Conservation (phyloP, 2,888 invertebrate genomes). For the Agrotis exclamationis region DNA sequence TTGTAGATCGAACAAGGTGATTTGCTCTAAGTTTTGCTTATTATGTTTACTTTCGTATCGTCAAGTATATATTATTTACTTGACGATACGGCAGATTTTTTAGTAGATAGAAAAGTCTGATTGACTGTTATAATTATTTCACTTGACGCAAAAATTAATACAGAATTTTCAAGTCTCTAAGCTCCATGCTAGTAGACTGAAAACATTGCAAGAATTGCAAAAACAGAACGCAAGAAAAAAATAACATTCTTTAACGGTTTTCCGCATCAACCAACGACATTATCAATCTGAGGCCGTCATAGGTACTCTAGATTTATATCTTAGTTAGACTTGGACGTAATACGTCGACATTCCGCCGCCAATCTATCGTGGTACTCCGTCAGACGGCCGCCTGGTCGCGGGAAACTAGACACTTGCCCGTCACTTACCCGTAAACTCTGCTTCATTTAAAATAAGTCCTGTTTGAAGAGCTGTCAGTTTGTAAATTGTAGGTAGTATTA, state of each 20-base stretch:
- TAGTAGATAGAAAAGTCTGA: background rate
- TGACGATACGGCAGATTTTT: too few relatives aligned
- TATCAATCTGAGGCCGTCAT: conserved; percentile 32
- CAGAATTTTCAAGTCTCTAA: background rate
- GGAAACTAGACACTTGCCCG: conserved; percentile 47
- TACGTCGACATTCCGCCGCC: conserved; percentile 54
- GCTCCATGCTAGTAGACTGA: background rate
- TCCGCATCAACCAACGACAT: conserved; percentile 36
- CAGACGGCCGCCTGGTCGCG: conserved; percentile 35
- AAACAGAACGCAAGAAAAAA: conserved; percentile 15
- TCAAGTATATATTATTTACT: too few relatives aligned
- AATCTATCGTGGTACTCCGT: conserved; percentile 36
- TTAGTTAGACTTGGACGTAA: conserved; percentile 43
- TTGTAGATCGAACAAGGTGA: too few relatives aligned
- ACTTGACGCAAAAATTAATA: background rate
- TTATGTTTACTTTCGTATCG: too few relatives aligned
- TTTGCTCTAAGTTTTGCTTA: background rate
- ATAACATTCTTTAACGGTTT: conserved; percentile 33
- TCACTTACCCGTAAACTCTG: conserved; percentile 34
- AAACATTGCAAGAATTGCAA: background rate
- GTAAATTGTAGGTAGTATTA: conserved; percentile 29
- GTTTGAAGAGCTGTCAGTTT: conserved; percentile 38
- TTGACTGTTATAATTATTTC: background rate
- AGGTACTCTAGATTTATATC: conserved; percentile 53
- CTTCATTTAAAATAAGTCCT: conserved; percentile 46